These are phyloP conservation scores for Argyrosomus japonicus DNA, from an alignment of 2,113 vertebrate genomes.

Conservation along the genomic window DNA sequence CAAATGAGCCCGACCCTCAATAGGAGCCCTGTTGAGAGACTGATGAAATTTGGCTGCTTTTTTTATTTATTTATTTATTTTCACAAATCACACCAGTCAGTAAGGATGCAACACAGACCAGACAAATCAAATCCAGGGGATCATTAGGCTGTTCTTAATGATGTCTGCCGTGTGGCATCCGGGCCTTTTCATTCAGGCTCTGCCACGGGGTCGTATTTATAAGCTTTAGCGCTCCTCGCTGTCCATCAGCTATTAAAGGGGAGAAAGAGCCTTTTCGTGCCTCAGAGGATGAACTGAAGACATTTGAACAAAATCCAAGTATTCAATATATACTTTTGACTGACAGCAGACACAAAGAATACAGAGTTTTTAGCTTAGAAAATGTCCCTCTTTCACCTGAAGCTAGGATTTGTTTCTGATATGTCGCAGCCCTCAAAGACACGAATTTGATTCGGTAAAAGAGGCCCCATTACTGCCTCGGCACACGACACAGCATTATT, in stretches of 20 bases:
- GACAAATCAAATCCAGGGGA: constrained; percentile 64
- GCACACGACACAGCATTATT: constrained; percentile 43
- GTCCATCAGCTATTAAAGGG: constrained; percentile 51
- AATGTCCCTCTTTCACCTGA: neutral
- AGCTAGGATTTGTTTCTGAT: neutral
- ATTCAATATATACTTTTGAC: constrained; percentile 14
- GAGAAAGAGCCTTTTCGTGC: constrained; percentile 22
- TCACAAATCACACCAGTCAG: constrained; percentile 38
- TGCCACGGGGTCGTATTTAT: constrained; percentile 33
- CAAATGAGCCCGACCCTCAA: constrained; percentile 64
- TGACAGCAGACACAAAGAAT: neutral
- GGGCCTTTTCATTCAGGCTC: constrained; percentile 52
- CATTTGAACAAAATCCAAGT: constrained; percentile 24
- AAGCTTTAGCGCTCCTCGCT: constrained; percentile 32
- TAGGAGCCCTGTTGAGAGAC: constrained; percentile 41
- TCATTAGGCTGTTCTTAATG: constrained; percentile 70
- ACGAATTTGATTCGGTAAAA: constrained; percentile 22
- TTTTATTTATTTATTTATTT: neutral
- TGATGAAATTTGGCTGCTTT: constrained; percentile 27
- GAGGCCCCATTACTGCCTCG: constrained; percentile 13
- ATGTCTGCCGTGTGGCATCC: constrained; percentile 65
- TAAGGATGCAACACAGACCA: constrained; percentile 35
- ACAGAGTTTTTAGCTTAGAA: neutral
- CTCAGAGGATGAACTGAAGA: constrained; percentile 24
- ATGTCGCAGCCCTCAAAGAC: constrained; percentile 34